Conservation (phyloP, 2,888 invertebrate species). For the Drosophila anomalata region DNA sequence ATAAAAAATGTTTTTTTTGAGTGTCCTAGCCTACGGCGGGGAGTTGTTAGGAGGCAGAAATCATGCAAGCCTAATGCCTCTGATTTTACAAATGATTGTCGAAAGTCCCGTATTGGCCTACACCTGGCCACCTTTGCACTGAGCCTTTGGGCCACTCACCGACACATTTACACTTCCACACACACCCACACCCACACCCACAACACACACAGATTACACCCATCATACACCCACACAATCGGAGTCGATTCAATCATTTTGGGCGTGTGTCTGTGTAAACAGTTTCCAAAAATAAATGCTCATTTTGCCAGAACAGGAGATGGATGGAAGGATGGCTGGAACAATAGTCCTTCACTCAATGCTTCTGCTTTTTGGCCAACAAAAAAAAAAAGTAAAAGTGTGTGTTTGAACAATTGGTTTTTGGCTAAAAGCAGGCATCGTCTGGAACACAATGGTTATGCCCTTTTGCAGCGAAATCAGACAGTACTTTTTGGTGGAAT, state of each 20-base stretch:
- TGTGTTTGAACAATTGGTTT: constrained; percentile 22
- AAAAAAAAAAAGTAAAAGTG: background rate
- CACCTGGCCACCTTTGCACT: constrained; percentile 14
- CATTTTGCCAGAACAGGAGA: constrained; percentile 27
- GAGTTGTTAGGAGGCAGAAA: constrained; percentile 14
- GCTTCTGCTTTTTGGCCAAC: background rate
- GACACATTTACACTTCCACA: constrained; percentile 2
- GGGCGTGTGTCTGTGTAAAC: constrained; percentile 35
- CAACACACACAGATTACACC: background rate
- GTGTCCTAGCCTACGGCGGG: background rate
- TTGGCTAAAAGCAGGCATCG: constrained; percentile 14
- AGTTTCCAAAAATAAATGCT: constrained; percentile 46
- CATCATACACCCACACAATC: constrained; percentile 8
- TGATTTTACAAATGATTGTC: constrained; percentile 72
- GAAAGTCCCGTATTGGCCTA: constrained; percentile 31
- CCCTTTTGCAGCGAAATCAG: too few relatives aligned
- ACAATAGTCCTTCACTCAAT: background rate
- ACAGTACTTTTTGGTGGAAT: background rate
- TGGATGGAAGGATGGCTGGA: constrained; percentile 24
- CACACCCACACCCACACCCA: constrained; percentile 7
- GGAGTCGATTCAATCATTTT: constrained; percentile 42
- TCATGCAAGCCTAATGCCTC: constrained; percentile 61
- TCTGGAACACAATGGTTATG: background rate
- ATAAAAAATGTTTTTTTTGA: background rate
- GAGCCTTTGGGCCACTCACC: constrained; percentile 7